phyloP scores from a whole-genome alignment of 2,888 invertebrate species.

The Therioaphis trifolii region DNA sequence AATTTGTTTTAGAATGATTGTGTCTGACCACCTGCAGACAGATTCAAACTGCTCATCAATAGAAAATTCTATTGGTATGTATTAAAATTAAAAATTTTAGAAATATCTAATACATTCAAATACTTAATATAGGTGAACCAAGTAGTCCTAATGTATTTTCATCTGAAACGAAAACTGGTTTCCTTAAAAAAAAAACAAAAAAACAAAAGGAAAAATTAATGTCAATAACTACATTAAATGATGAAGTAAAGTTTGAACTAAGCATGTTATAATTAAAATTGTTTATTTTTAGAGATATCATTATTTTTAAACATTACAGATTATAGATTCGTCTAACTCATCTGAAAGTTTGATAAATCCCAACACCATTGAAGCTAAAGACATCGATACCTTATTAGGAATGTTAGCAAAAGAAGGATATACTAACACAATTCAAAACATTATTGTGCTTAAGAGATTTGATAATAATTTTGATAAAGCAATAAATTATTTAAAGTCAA shows the following conservation, averaged over 20 bases:
- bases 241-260: constrained; percentile 4
- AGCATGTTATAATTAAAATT: too few species aligned
- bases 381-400: constrained; percentile 38
- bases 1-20: not conserved
- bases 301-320: constrained; percentile 21
- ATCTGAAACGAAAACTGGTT: not conserved
- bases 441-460: constrained; percentile 52
- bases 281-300: not conserved
- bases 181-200: not conserved
- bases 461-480: constrained; percentile 45
- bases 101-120: too few species aligned
- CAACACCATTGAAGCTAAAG: not conserved
- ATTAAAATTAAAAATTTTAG: not conserved
- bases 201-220: constrained; percentile 17
- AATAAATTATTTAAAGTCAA: constrained; percentile 34
- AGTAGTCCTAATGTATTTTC: not conserved
- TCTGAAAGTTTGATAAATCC: not conserved
- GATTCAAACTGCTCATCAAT: not conserved
- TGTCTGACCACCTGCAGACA: not conserved
- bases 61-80: not conserved
- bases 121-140: constrained; percentile 7
- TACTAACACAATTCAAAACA: constrained; percentile 51
- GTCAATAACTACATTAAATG: not conserved
- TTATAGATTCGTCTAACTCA: not conserved
- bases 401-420: constrained; percentile 26